Evolutionary conservation across 1,140 invertebrate genomes (phyloP), one percentile per base, ranked within the genome.

Genomic region (Listronotus bonariensis): DNA sequence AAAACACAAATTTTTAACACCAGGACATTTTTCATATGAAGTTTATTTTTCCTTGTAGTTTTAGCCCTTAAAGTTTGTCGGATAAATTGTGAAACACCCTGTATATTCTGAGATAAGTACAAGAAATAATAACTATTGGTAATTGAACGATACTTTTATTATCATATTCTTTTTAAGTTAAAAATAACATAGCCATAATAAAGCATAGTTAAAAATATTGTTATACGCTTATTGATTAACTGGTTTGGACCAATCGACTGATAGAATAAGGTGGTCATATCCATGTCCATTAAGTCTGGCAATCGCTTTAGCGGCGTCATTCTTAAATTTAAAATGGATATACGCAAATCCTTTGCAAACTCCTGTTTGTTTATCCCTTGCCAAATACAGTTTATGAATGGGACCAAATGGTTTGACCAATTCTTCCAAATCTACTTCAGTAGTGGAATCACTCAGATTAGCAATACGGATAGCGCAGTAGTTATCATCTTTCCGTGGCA

Each of bases 231-330:
- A n/a, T n/a, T n/a, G n/a, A 61, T 59, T 59, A 40, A 40, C 31
- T 26, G 91, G 90, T 81, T 98, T 99, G 3, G 98, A 98, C 97
- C 97, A 99, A 83, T 99, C 97, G 15, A 98, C 98, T 80, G 89
- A 96, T 10, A 99, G 82, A 78, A 99, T 99, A 55, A 99, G 86
- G 85, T 99, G 96, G 82, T 99, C 96, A 80, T 99, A 99, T 64
- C 97, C 96, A 81, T 94, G 92, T 3, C 96, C 97, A 79, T 98
- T 92, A 6, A 99, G 86, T 43, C 85, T 85, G 60, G 87, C 80
- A 72, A 99, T 98, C 62, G 97, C 97, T 73, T 89, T 88, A 14
- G 92, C 90, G 38, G 97, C 97, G 82, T 97, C 94, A 72, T 89
- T 87, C 70, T 89, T 85, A 63, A 89, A 88, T 77, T 92, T 93